phyloP scores from a whole-genome alignment of 2,797 vertebrate genomes.

The Chaetophractus vellerosus region DNA sequence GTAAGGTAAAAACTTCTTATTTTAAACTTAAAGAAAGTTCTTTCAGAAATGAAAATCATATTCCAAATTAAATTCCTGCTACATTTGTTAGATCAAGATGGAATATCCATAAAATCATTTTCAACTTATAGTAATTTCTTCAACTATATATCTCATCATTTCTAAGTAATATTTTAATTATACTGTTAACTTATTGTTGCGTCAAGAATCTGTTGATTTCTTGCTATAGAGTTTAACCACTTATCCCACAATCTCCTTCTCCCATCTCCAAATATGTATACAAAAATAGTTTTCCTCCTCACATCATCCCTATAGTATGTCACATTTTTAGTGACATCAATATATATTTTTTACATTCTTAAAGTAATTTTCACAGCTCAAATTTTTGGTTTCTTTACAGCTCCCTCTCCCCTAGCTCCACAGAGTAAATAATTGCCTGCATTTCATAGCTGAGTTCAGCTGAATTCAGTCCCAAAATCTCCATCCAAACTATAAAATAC shows the following conservation, averaged over 20 bases:
- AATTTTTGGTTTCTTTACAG: background rate
- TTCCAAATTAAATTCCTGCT: background rate
- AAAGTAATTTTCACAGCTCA: background rate
- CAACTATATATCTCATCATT: background rate
- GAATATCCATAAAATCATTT: background rate
- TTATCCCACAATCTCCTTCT: background rate
- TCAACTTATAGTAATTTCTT: background rate
- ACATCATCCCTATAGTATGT: background rate
- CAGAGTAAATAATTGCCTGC: background rate
- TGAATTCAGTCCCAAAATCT: background rate
- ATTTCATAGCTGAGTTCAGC: background rate
- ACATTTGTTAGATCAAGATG: background rate
- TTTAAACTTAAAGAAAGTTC: background rate
- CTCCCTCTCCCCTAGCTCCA: background rate
- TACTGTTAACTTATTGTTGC: background rate
- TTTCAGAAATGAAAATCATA: background rate
- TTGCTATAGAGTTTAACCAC: background rate
- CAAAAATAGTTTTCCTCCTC: background rate
- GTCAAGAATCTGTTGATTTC: background rate
- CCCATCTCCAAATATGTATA: background rate
- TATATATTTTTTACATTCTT: background rate
- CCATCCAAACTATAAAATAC: background rate
- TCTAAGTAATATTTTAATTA: background rate
- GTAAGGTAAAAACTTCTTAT: background rate
- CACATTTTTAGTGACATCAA: background rate